Conservation (phyloP, 2,888 invertebrate genomes). For the Heliconius erato region DNA sequence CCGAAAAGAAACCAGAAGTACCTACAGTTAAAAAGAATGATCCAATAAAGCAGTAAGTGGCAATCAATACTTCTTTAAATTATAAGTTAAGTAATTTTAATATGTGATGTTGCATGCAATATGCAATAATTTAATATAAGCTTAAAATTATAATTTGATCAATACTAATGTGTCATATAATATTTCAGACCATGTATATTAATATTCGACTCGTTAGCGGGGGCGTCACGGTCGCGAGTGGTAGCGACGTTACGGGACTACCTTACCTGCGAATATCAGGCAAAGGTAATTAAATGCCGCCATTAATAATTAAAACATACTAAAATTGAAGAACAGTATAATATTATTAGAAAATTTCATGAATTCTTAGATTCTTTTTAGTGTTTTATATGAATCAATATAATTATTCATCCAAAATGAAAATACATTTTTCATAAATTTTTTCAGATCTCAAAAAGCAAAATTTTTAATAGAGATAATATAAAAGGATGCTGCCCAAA, state of each 20-base stretch:
- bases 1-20: constrained; percentile 74
- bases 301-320: neutral
- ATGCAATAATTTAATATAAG: neutral
- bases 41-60: constrained; percentile 88
- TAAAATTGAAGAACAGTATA: neutral
- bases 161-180: neutral
- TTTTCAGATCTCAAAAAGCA: constrained; percentile 85
- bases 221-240: constrained; percentile 92
- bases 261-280: constrained; percentile 93
- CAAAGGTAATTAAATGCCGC: constrained; percentile 84
- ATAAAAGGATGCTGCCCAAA: constrained; percentile 95
- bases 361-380: neutral
- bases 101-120: neutral
- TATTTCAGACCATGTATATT: constrained; percentile 94
- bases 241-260: constrained; percentile 97
- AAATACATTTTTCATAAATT: neutral
- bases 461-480: constrained; percentile 92
- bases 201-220: constrained; percentile 97
- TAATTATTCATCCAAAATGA: neutral
- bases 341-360: no score
- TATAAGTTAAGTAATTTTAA: neutral
- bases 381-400: neutral
- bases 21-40: constrained; percentile 70
- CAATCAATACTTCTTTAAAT: neutral
- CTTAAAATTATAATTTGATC: neutral